Conservation (phyloP, 53 echinoderm and acorn worm genomes). For the Echinometra lucunter region DNA sequence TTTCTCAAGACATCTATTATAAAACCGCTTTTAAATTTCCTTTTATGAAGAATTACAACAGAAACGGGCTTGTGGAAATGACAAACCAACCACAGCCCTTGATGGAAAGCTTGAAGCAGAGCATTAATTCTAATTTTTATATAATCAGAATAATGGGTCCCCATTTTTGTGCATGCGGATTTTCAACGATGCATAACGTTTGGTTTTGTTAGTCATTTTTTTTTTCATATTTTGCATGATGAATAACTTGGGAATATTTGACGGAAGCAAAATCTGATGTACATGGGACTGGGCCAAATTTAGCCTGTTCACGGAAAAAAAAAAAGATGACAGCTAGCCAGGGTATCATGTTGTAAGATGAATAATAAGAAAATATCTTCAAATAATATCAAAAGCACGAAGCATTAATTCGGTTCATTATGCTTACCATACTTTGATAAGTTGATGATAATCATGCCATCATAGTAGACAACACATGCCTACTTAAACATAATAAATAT, state of each 20-base stretch:
- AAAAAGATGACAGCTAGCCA: background rate
- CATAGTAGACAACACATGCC: background rate
- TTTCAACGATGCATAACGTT: background rate
- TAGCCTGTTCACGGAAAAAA: background rate
- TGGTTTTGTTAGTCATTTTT: background rate
- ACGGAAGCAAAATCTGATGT: background rate
- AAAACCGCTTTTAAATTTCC: background rate
- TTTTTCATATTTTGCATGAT: background rate
- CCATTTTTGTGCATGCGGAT: background rate
- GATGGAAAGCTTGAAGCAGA: background rate
- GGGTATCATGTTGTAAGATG: background rate
- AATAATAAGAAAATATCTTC: background rate
- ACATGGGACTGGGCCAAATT: background rate
- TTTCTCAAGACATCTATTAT: background rate
- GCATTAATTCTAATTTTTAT: background rate
- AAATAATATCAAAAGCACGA: background rate
- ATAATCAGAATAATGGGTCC: background rate
- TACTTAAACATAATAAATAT: slow-evolving; percentile 22
- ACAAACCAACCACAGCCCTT: background rate
- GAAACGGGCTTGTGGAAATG: background rate
- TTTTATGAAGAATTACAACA: too few relatives aligned
- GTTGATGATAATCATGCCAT: background rate
- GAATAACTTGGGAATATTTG: background rate
- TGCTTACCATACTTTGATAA: slow-evolving; percentile 35
- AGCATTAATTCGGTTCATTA: background rate